A percentile compares a stretch with the other conserved stretches of the same genome.
Conservation (phyloP, 2,113 vertebrate genomes). For the Tragelaphus strepsiceros region DNA sequence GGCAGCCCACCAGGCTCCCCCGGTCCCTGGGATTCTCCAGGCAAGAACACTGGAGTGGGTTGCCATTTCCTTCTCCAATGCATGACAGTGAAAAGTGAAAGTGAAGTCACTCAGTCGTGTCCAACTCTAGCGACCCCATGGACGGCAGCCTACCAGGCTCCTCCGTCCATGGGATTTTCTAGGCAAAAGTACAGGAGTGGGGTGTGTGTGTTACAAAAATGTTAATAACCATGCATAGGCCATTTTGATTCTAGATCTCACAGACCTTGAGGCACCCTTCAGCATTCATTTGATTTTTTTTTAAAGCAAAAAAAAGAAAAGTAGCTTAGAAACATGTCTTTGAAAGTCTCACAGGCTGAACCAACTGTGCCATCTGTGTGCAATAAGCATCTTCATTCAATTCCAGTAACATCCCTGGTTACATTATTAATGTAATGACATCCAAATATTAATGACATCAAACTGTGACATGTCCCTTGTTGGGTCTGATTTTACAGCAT, state of each 20-base stretch:
- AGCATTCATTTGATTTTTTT: neutral
- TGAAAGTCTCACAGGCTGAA: slow-evolving; percentile 33
- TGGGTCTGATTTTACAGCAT: neutral
- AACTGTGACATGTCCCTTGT: slow-evolving; percentile 23
- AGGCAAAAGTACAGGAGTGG: too few relatives aligned
- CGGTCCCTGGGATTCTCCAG: too few relatives aligned
- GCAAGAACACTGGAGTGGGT: too few relatives aligned
- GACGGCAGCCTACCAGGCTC: too few relatives aligned
- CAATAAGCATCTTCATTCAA: neutral
- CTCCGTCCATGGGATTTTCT: too few relatives aligned
- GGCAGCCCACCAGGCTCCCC: too few relatives aligned
- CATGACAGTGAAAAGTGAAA: too few relatives aligned
- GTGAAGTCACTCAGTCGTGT: too few relatives aligned
- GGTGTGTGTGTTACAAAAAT: neutral
- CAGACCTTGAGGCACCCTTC: slow-evolving; percentile 10
- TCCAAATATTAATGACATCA: slow-evolving; percentile 55
- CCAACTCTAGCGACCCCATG: too few relatives aligned
- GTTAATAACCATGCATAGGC: neutral
- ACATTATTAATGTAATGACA: slow-evolving; percentile 4
- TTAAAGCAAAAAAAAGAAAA: neutral
- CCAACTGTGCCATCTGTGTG: neutral
- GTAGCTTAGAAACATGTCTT: neutral
- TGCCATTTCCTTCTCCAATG: too few relatives aligned
- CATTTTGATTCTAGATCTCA: neutral
- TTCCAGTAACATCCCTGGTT: slow-evolving; percentile 1